These are phyloP conservation scores for Lipophrys pholis DNA, from an alignment of 2,113 vertebrate genomes.

Conservation along the genomic window DNA sequence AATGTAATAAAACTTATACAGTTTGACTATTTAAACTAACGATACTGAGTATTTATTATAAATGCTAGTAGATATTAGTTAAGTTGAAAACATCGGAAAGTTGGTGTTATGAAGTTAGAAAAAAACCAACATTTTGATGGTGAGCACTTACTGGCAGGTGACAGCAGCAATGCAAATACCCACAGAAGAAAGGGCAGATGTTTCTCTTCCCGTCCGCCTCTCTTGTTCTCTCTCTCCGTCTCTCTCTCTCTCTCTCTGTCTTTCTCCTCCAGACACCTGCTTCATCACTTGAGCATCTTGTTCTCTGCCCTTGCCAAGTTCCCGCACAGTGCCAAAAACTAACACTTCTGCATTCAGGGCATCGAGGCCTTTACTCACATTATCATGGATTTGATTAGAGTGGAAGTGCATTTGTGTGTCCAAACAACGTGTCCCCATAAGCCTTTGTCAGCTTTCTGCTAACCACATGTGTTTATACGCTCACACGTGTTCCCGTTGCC, in stretches of 20 bases:
- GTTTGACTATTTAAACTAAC: too few relatives aligned
- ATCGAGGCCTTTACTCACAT: conserved; percentile 51
- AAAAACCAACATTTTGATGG: too few relatives aligned
- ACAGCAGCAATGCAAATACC: conserved; percentile 36
- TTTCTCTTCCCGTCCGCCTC: conserved; percentile 4
- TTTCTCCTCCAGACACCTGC: conserved; percentile 37
- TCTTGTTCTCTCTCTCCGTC: not conserved
- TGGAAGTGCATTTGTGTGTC: conserved; percentile 29
- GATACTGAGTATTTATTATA: too few relatives aligned
- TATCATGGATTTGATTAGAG: conserved; percentile 60
- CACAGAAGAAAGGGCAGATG: conserved; percentile 23
- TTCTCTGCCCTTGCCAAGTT: conserved; percentile 66
- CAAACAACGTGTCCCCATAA: conserved; percentile 15
- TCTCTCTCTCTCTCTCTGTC: not conserved
- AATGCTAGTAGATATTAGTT: too few relatives aligned
- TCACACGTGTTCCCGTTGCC: conserved; percentile 43
- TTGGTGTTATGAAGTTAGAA: too few relatives aligned
- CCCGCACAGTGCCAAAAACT: conserved; percentile 48
- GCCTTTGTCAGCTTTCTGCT: conserved; percentile 13
- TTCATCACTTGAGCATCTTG: conserved; percentile 55
- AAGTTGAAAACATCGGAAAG: too few relatives aligned
- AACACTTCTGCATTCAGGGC: conserved; percentile 50
- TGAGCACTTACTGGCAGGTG: conserved; percentile 19
- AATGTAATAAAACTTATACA: too few relatives aligned
- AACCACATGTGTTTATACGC: conserved; percentile 39